phyloP scores from a whole-genome alignment of 1,140 invertebrate genomes.

The Nomia melanderi region DNA sequence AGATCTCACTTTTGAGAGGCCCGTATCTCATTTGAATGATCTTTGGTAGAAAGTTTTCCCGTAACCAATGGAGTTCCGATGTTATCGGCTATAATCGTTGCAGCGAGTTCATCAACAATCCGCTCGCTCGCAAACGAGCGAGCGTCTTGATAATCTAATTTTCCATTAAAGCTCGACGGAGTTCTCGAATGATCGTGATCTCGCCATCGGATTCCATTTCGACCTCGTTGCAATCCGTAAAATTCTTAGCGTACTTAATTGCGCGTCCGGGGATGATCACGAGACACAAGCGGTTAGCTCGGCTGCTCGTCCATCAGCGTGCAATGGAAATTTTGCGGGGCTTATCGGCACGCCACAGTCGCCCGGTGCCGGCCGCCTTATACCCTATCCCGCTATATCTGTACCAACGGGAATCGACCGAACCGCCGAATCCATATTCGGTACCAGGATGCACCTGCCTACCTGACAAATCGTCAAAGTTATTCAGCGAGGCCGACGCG shows the following conservation, averaged over 20 bases:
- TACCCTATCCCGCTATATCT: background rate
- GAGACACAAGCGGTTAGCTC: constrained; percentile 18
- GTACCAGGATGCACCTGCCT: constrained; percentile 69
- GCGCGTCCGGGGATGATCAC: constrained; percentile 10
- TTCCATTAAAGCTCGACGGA: background rate
- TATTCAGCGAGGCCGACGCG: constrained; percentile 36
- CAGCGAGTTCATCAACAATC: no score
- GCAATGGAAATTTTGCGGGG: constrained; percentile 55
- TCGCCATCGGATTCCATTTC: background rate
- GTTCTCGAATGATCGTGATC: background rate
- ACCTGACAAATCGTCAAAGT: constrained; percentile 56
- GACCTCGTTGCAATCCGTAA: constrained; percentile 8
- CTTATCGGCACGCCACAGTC: constrained; percentile 64
- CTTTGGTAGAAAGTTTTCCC: no score
- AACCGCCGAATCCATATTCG: constrained; percentile 67
- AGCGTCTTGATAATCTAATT: background rate
- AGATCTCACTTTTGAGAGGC: no score
- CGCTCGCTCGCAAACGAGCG: no score
- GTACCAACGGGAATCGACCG: constrained; percentile 43
- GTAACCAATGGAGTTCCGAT: no score
- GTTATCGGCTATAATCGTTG: no score
- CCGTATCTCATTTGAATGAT: no score
- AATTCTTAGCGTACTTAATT: constrained; percentile 33
- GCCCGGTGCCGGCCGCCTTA: constrained; percentile 3
- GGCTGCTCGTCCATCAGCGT: background rate